Conservation (phyloP, 2,113 vertebrate genomes). For the Rousettus leschenaultii region DNA sequence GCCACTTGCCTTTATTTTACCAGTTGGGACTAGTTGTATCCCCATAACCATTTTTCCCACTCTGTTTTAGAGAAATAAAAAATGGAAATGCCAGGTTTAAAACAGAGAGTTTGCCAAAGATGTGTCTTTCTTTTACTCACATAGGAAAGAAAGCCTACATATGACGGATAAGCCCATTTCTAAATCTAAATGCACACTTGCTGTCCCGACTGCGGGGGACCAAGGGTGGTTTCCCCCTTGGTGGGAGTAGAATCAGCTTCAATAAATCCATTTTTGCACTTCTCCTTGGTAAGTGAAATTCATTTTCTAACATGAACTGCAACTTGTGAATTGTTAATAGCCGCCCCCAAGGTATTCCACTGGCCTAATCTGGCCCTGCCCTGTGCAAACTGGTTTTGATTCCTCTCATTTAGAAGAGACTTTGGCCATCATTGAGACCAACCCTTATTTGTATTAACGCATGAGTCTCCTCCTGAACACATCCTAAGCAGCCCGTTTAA, state of each 20-base stretch:
- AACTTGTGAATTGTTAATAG: slow-evolving; percentile 59
- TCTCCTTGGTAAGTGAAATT: slow-evolving; percentile 53
- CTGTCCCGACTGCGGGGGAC: neutral
- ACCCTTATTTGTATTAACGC: neutral
- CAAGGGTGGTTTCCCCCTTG: neutral
- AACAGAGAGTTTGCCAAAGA: slow-evolving; percentile 45
- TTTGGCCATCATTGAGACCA: neutral
- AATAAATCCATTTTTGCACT: slow-evolving; percentile 11
- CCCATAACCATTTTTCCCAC: neutral
- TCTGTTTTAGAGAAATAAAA: slow-evolving; percentile 59
- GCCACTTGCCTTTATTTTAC: slow-evolving; percentile 51
- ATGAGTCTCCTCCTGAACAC: neutral
- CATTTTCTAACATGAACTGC: slow-evolving; percentile 33
- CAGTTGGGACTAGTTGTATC: slow-evolving; percentile 46
- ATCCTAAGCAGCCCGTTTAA: neutral
- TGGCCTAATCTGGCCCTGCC: slow-evolving; percentile 23
- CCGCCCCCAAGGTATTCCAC: neutral
- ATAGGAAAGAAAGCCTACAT: slow-evolving; percentile 1
- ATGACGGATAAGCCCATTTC: neutral
- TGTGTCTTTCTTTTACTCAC: slow-evolving; percentile 46
- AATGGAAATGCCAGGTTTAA: slow-evolving; percentile 43
- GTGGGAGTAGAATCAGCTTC: neutral
- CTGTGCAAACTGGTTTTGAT: slow-evolving; percentile 51
- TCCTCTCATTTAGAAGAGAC: slow-evolving; percentile 27
- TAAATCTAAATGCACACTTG: neutral